phyloP scores from a whole-genome alignment of 1,140 invertebrate species.

The Scylla paramamosain region DNA sequence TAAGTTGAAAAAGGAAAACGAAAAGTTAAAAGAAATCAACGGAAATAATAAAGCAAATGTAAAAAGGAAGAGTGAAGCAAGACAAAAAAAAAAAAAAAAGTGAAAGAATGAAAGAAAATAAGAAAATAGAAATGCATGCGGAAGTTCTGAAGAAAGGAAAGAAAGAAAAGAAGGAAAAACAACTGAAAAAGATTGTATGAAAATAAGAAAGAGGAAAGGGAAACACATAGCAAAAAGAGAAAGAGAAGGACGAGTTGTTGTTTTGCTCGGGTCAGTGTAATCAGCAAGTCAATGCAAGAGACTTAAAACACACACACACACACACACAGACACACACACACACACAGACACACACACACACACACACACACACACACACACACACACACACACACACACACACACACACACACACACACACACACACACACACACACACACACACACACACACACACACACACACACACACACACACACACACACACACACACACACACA shows the following conservation, averaged over 20 bases:
- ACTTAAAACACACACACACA: neutral
- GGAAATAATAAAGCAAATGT: neutral
- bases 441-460: too few species aligned
- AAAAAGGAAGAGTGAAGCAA: neutral
- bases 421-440: constrained; percentile 14
- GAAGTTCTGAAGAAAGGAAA: too few species aligned
- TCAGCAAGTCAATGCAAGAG: neutral
- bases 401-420: constrained; percentile 42
- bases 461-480: constrained; percentile 13
- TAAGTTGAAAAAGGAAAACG: neutral
- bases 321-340: constrained; percentile 44
- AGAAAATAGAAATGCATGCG: neutral
- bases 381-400: constrained; percentile 36
- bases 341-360: neutral
- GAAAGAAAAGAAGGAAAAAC: too few species aligned
- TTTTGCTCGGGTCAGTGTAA: neutral
- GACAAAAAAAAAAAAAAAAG: neutral
- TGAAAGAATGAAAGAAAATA: neutral
- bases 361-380: constrained; percentile 32
- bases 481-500: constrained; percentile 44
- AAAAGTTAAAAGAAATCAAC: too few species aligned
- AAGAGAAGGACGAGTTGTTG: neutral
- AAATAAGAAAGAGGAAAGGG: neutral
- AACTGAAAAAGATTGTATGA: neutral
- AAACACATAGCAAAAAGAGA: neutral